Percentiles rank a stretch among this genome's conserved stretches.
phyloP scores from a whole-genome alignment of 2,888 invertebrate species.

The Timandra comae region DNA sequence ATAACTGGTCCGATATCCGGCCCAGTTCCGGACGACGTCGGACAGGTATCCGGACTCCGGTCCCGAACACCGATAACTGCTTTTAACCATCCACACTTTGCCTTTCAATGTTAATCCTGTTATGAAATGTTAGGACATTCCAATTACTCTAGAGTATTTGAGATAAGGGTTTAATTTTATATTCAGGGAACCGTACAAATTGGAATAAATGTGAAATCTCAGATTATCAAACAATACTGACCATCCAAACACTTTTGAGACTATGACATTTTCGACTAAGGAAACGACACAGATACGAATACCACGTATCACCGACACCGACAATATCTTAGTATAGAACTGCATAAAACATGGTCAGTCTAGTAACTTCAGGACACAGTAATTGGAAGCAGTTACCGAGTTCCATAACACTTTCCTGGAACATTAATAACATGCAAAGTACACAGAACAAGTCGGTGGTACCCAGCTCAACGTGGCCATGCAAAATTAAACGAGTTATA shows the following conservation, averaged over 20 bases:
- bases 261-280: too few species aligned
- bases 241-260: too few species aligned
- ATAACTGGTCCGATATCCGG: constrained; percentile 33
- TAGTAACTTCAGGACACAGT: neutral
- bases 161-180: too few species aligned
- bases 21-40: constrained; percentile 24
- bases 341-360: too few species aligned
- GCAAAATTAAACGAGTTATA: constrained; percentile 33
- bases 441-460: constrained; percentile 21
- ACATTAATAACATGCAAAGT: constrained; percentile 28
- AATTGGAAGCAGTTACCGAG: constrained; percentile 2
- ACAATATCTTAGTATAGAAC: too few species aligned
- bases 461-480: constrained; percentile 18
- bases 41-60: constrained; percentile 27
- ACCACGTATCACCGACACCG: too few species aligned
- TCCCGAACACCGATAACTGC: constrained; percentile 14
- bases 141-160: too few species aligned
- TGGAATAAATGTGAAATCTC: too few species aligned
- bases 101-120: neutral
- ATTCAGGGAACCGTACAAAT: too few species aligned
- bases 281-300: too few species aligned
- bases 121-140: too few species aligned
- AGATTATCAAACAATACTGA: too few species aligned
- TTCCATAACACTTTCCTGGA: constrained; percentile 11
- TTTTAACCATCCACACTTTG: neutral